Conservation (phyloP, 2,113 vertebrate genomes). For the Herpetotheres cachinnans region DNA sequence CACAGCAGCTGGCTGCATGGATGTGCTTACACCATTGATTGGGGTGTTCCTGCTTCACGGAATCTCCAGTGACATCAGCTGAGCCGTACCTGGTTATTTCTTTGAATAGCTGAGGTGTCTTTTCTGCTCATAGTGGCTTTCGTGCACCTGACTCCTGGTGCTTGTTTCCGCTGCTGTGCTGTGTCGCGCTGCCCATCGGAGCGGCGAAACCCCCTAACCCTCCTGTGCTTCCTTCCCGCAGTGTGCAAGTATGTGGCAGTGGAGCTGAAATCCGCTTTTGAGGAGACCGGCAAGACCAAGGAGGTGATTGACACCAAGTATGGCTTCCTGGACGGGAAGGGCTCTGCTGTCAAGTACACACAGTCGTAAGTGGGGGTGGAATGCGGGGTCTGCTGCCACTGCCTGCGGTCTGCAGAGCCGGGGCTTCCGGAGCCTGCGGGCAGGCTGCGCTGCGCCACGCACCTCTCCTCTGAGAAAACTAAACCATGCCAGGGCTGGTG, state of each 20-base stretch:
- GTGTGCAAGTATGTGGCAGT: constrained; percentile 96
- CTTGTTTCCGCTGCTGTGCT: neutral
- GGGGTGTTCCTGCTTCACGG: neutral
- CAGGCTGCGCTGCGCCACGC: neutral
- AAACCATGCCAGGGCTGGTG: neutral
- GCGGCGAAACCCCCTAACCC: fast-evolving
- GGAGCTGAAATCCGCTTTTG: constrained; percentile 94
- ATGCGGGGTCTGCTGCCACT: fast-evolving
- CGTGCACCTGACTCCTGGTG: fast-evolving
- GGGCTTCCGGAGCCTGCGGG: neutral
- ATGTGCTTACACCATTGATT: neutral
- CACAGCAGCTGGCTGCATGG: neutral
- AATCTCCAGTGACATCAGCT: neutral
- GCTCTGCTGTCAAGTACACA: constrained; percentile 88
- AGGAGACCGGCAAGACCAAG: constrained; percentile 92
- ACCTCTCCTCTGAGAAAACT: no score
- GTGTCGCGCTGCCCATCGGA: fast-evolving
- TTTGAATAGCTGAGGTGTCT: fast-evolving
- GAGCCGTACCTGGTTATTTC: neutral
- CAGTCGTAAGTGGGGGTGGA: constrained; percentile 87
- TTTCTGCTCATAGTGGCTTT: neutral
- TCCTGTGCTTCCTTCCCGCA: constrained; percentile 29
- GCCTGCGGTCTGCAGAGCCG: fast-evolving
- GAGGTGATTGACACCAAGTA: constrained; percentile 93
- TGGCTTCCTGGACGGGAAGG: constrained; percentile 87